phyloP scores from a whole-genome alignment of 2,113 vertebrate species.

The Sinocyclocheilus rhinocerous region DNA sequence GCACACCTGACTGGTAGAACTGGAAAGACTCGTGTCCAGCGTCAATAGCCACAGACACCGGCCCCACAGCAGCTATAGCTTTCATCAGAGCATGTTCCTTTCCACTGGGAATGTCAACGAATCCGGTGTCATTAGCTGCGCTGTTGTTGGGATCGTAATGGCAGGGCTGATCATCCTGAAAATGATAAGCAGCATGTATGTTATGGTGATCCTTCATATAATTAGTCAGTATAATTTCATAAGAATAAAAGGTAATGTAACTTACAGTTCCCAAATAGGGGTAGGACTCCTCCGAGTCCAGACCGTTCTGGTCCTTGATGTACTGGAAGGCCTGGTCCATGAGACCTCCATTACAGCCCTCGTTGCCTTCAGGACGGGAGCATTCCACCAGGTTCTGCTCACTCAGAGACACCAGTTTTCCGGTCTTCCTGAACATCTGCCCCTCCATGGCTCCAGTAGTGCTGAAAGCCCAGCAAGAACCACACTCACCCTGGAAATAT shows the following conservation, averaged over 20 bases:
- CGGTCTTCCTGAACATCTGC: slow-evolving; percentile 84
- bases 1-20: slow-evolving; percentile 86
- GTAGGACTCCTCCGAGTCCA: slow-evolving; percentile 88
- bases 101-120: slow-evolving; percentile 60
- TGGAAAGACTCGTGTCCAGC: slow-evolving; percentile 86
- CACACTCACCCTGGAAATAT: slow-evolving; percentile 80
- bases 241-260: not conserved
- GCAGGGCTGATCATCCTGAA: slow-evolving; percentile 82
- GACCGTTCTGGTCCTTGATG: slow-evolving; percentile 81
- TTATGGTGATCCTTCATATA: not conserved
- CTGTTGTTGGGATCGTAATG: slow-evolving; percentile 78
- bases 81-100: slow-evolving; percentile 84
- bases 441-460: slow-evolving; percentile 90
- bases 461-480: slow-evolving; percentile 95
- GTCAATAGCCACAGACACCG: slow-evolving; percentile 88
- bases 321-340: slow-evolving; percentile 91
- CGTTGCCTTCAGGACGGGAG: slow-evolving; percentile 83
- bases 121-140: slow-evolving; percentile 86
- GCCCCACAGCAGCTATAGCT: slow-evolving; percentile 84
- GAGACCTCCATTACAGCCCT: slow-evolving; percentile 86
- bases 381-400: slow-evolving; percentile 96
- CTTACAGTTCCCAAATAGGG: slow-evolving; percentile 83
- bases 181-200: not conserved
- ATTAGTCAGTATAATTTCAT: not conserved
- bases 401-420: slow-evolving; percentile 84